phyloP scores from a whole-genome alignment of 2,113 vertebrate genomes.

The Brachypodius melanocephalos region DNA sequence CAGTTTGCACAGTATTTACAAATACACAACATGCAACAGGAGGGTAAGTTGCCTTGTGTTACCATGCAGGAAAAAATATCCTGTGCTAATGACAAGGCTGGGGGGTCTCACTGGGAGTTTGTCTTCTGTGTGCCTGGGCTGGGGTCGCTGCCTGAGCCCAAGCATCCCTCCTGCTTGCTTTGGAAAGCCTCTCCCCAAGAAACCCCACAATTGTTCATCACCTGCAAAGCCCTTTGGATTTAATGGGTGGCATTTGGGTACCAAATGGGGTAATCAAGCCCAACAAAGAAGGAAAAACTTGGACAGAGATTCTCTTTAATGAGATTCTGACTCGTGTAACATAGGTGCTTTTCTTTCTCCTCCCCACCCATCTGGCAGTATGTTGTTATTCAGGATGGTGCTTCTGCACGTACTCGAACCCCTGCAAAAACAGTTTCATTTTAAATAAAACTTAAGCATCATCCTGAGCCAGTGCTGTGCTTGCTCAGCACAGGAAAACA shows the following conservation, averaged over 20 bases:
- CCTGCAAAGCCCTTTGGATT: not conserved
- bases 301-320: not conserved
- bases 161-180: accelerated
- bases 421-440: not conserved
- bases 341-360: not conserved
- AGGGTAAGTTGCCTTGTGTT: not conserved
- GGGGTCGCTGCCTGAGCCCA: not conserved
- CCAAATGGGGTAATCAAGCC: not conserved
- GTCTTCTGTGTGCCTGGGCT: not conserved
- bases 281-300: not conserved
- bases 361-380: accelerated
- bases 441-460: not conserved
- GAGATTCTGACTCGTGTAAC: not conserved
- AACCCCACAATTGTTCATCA: accelerated
- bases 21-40: not conserved
- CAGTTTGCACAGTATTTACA: not conserved
- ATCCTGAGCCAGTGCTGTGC: not conserved
- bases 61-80: not conserved
- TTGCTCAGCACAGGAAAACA: not conserved
- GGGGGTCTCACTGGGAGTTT: not conserved
- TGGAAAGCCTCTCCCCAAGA: not conserved
- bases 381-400: accelerated
- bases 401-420: not conserved
- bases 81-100: not conserved
- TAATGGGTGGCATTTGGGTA: not conserved